phyloP scores from a whole-genome alignment of 2,888 invertebrate genomes.

The Lypha dubia region DNA sequence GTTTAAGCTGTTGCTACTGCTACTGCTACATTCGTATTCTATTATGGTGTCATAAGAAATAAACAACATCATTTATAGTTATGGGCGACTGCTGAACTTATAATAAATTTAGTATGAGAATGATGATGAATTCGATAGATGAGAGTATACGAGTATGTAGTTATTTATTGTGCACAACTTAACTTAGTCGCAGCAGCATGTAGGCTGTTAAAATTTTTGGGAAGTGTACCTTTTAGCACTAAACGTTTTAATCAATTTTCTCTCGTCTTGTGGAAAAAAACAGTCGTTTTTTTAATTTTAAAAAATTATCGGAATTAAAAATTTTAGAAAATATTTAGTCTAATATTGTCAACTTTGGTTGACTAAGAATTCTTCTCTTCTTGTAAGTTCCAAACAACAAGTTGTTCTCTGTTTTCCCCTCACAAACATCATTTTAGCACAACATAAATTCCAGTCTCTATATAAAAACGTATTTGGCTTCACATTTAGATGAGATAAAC shows the following conservation, averaged over 20 bases:
- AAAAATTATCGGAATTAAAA: too few species aligned
- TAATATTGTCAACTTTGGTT: too few species aligned
- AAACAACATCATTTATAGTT: conserved; percentile 56
- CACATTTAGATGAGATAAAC: conserved; percentile 65
- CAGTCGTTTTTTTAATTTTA: too few species aligned
- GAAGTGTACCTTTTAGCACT: conserved; percentile 36
- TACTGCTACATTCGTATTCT: conserved; percentile 35
- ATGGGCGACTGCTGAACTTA: conserved; percentile 16
- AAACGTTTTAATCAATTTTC: neutral
- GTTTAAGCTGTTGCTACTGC: conserved; percentile 12
- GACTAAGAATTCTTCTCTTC: neutral
- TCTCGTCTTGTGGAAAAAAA: too few species aligned
- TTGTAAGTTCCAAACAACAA: conserved; percentile 15
- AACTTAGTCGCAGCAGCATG: conserved; percentile 13
- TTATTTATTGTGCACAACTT: conserved; percentile 23
- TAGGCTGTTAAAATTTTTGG: neutral
- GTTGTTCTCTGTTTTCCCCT: neutral
- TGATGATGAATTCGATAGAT: conserved; percentile 18
- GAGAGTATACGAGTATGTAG: too few species aligned
- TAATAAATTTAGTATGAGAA: conserved; percentile 13
- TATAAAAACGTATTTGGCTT: conserved; percentile 38
- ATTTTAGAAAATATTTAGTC: too few species aligned
- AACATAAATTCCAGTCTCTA: conserved; percentile 6
- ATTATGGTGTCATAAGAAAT: conserved; percentile 62
- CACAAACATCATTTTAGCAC: conserved; percentile 43